These are phyloP conservation scores for Drosophila elegans DNA, from an alignment of 1,140 invertebrate species.

Conservation along the genomic window DNA sequence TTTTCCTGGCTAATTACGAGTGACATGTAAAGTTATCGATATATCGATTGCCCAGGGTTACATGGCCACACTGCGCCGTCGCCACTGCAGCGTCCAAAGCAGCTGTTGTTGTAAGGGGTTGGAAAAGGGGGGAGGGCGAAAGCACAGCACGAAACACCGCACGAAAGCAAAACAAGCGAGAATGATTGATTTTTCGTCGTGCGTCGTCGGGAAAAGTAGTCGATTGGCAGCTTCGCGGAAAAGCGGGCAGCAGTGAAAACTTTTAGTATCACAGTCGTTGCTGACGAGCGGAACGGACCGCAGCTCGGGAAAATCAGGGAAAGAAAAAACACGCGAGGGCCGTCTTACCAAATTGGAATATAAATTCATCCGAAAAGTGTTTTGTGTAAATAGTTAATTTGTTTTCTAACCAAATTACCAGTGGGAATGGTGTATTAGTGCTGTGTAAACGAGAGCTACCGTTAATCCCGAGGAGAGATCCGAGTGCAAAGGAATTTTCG, in stretches of 20 bases:
- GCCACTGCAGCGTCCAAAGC: constrained; percentile 37
- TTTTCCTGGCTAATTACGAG: constrained; percentile 12
- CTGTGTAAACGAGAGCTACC: constrained; percentile 1
- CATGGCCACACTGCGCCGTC: constrained; percentile 30
- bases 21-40: constrained; percentile 56
- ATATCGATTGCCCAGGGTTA: constrained; percentile 35
- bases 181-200: constrained; percentile 78
- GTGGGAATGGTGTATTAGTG: constrained; percentile 32
- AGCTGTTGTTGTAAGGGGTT: constrained; percentile 54
- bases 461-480: neutral
- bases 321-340: constrained; percentile 25
- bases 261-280: constrained; percentile 72
- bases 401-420: constrained; percentile 45
- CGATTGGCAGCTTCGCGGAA: constrained; percentile 45
- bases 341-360: constrained; percentile 29
- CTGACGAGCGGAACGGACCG: constrained; percentile 66
- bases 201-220: constrained; percentile 61
- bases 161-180: constrained; percentile 73
- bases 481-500: constrained; percentile 62
- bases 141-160: constrained; percentile 69
- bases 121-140: constrained; percentile 20
- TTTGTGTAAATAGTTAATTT: constrained; percentile 64
- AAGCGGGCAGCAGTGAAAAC: constrained; percentile 52
- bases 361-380: constrained; percentile 46
- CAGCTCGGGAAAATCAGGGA: constrained; percentile 26